Conservation (phyloP, 2,113 vertebrate species). For the Odocoileus virginianus region DNA sequence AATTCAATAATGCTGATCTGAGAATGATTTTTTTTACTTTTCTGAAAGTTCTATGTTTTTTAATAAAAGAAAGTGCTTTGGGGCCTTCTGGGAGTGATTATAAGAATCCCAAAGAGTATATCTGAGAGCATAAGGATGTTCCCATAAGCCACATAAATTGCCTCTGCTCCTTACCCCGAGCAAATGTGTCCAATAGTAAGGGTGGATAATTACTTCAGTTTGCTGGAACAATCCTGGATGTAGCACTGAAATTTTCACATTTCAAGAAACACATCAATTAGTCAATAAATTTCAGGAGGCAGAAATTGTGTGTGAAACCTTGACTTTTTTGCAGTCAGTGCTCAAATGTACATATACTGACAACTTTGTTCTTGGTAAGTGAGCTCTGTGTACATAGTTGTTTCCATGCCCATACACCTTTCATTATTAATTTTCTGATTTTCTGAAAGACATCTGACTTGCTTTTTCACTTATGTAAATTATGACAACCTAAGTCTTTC, state of each 20-base stretch:
- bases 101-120: background rate
- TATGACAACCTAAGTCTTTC: background rate
- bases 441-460: background rate
- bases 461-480: background rate
- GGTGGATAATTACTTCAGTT: background rate
- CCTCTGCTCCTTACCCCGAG: background rate
- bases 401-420: background rate
- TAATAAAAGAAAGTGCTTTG: background rate
- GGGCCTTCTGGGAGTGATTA: background rate
- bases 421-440: background rate
- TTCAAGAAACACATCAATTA: background rate
- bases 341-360: background rate
- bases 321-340: background rate
- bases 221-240: background rate
- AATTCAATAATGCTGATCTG: background rate
- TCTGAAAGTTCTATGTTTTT: background rate
- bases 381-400: background rate
- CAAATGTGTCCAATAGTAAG: background rate
- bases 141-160: background rate
- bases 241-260: background rate
- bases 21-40: background rate
- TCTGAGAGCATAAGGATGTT: background rate
- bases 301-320: background rate
- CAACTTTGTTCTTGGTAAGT: background rate
- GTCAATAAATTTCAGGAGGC: background rate